phyloP scores from a whole-genome alignment of 2,113 vertebrate species.

The Syngnathus scovelli region DNA sequence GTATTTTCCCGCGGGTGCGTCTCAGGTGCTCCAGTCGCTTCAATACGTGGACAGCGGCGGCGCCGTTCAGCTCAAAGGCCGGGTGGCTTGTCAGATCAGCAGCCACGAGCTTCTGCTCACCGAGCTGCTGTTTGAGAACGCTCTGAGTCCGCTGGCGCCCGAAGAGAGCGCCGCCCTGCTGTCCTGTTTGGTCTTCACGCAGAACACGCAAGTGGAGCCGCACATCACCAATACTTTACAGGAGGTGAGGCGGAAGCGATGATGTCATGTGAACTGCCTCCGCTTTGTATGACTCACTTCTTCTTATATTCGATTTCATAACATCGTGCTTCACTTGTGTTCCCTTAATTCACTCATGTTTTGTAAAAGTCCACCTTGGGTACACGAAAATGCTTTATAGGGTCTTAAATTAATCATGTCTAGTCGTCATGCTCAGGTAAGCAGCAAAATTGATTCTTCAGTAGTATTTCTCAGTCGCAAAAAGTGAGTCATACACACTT shows the following conservation, averaged over 20 bases:
- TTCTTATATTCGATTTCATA: neutral
- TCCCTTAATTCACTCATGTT: conserved; percentile 12
- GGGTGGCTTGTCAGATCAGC: conserved; percentile 88
- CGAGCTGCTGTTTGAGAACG: conserved; percentile 86
- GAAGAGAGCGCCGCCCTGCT: conserved; percentile 89
- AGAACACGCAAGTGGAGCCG: conserved; percentile 78
- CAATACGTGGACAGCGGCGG: conserved; percentile 78
- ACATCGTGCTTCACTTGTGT: conserved; percentile 16
- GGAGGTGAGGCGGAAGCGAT: conserved; percentile 67
- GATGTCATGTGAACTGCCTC: neutral
- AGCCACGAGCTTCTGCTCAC: conserved; percentile 87
- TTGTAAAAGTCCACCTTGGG: conserved; percentile 6
- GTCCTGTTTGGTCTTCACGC: conserved; percentile 82
- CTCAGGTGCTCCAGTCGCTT: conserved; percentile 81
- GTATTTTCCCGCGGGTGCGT: neutral
- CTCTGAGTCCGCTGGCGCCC: conserved; percentile 78
- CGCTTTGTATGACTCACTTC: conserved; percentile 15
- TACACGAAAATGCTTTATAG: conserved; percentile 61
- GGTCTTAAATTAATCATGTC: conserved; percentile 59
- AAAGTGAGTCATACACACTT: neutral
- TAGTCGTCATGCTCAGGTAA: neutral
- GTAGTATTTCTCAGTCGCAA: conserved; percentile 2
- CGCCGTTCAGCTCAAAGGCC: conserved; percentile 84
- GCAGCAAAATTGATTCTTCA: conserved; percentile 30
- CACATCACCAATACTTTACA: conserved; percentile 78